These are phyloP conservation scores for Drosophila heteroneura DNA, from an alignment of 2,888 invertebrate genomes.

Conservation along the genomic window DNA sequence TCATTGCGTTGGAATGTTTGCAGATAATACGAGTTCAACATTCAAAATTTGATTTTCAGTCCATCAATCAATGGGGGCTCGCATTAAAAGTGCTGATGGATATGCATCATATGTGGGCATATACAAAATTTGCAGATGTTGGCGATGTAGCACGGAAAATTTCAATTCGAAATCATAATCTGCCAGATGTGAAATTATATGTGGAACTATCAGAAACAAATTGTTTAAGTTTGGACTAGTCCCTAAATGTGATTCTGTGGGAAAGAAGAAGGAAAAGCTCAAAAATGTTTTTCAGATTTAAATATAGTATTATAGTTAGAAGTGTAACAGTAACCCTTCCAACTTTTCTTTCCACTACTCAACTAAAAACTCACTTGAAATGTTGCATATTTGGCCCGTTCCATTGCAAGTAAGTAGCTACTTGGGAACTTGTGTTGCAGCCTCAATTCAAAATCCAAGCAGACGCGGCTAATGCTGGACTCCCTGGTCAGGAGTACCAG, in stretches of 20 bases:
- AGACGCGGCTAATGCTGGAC: conserved; percentile 16
- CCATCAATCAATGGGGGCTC: conserved; percentile 59
- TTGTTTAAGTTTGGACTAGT: too few relatives aligned
- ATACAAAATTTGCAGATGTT: conserved; percentile 1
- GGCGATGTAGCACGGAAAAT: background rate
- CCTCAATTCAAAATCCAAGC: conserved; percentile 25
- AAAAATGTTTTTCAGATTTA: background rate
- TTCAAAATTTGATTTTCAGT: conserved; percentile 47
- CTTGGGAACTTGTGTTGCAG: conserved; percentile 20
- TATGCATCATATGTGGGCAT: conserved; percentile 34
- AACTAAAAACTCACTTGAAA: conserved; percentile 6
- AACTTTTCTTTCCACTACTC: background rate
- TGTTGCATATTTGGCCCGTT: conserved; percentile 17
- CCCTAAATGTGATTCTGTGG: background rate
- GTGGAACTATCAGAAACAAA: background rate
- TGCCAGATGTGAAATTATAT: conserved; percentile 9
- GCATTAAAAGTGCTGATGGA: conserved; percentile 45
- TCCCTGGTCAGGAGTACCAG: conserved; percentile 26
- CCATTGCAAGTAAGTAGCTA: conserved; percentile 20
- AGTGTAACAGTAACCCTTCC: background rate
- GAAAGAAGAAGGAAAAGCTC: background rate
- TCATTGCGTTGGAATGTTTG: conserved; percentile 46
- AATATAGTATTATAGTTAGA: background rate
- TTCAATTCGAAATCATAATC: background rate
- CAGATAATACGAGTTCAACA: conserved; percentile 47